Evolutionary conservation across 1,140 invertebrate species (phyloP), one percentile per base, ranked within the genome.

Genomic region (Glomeris maerens): DNA sequence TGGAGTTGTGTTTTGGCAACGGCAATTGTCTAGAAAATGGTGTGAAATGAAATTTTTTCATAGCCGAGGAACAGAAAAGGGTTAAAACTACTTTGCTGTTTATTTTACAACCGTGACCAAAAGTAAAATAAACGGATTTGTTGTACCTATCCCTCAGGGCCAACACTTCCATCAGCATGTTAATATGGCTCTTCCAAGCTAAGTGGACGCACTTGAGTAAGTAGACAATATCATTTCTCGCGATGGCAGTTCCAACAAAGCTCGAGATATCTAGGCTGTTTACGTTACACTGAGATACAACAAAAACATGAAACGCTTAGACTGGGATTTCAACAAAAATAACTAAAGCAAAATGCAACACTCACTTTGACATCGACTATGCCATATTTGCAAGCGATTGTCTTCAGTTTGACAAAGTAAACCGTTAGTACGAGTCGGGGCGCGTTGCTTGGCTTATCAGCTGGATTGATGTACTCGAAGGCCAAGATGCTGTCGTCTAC

Each of bases 341-440:
- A 36, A 36, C n/a, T 36, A 36, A 36, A 36, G n/a, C 31, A 36
- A n/a, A 13, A n/a, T 36, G 10, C n/a, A 36, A n/a, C 31, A n/a
- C 7, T 20, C 23, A 44, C 41, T 20, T 44, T 44, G 7, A 20
- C 41, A 22, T 21, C 23, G 7, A 44, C 23, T 10, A 44, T 44
- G 20, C n/a, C n/a, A 44, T 44, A 44, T 10, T 7, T 7, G 20
- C 23, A 21, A 44, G 20, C 7, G 10, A n/a, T 7, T 10, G n/a
- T n/a, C 7, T 7, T n/a, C 20, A 10, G 7, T 10, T 44, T 44
- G 7, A 10, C 20, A 21, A 44, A 44, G 10, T n/a, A 17, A 10
- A 44, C 7, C 7, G 41, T 44, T 10, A 44, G 7, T 7, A 44
- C 41, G 7, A 44, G 41, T n/a, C 41, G 41, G n/a, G 41, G 41